Evolutionary conservation across 2,797 vertebrate genomes (phyloP).

Genomic region (Loris lydekkerianus): DNA sequence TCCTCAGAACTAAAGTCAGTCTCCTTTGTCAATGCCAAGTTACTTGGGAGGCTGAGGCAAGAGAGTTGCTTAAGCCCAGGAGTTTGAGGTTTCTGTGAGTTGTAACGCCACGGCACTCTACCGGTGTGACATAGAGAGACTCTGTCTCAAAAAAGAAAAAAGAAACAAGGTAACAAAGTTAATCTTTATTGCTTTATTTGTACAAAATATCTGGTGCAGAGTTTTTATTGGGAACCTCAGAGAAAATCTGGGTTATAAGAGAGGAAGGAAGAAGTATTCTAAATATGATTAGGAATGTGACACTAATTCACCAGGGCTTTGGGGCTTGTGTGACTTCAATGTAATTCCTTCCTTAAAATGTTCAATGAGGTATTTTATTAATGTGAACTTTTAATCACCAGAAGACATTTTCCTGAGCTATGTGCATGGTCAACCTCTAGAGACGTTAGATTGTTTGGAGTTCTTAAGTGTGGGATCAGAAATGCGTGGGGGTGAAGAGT

Average conservation of each 20-base stretch:
- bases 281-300: neutral
- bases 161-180: neutral
- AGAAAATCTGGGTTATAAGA: neutral
- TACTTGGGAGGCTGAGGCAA: too few species aligned
- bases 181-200: neutral
- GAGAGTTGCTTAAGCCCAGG: too few species aligned
- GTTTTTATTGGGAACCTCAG: neutral
- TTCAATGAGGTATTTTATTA: conserved; percentile 25
- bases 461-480: neutral
- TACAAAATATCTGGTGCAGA: conserved; percentile 1
- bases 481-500: neutral
- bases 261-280: conserved; percentile 42
- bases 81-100: too few species aligned
- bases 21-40: conserved; percentile 1
- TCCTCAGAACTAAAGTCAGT: neutral
- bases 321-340: neutral
- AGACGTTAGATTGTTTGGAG: neutral
- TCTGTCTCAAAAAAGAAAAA: too few species aligned
- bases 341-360: conserved; percentile 43
- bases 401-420: neutral
- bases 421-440: neutral
- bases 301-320: conserved; percentile 13
- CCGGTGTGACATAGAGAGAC: too few species aligned
- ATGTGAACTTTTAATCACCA: conserved; percentile 7
- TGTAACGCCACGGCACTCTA: too few species aligned